These are phyloP conservation scores for Oplegnathus fasciatus DNA, from an alignment of 2,113 vertebrate species.

Conservation along the genomic window DNA sequence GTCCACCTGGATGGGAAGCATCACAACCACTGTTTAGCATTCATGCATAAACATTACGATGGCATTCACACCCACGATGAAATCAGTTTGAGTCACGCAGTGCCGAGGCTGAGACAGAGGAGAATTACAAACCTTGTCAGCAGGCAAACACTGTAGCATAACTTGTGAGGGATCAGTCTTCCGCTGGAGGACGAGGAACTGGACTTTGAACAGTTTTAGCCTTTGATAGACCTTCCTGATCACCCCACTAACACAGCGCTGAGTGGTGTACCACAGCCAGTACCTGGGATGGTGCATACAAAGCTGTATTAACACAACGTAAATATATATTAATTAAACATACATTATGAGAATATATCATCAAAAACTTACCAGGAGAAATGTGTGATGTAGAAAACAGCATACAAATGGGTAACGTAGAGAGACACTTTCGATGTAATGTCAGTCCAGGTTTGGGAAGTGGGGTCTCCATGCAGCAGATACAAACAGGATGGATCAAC, in stretches of 20 bases:
- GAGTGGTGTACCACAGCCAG: conserved; percentile 97
- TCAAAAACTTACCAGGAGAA: conserved; percentile 93
- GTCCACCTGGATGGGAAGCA: conserved; percentile 84
- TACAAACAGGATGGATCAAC: conserved; percentile 88
- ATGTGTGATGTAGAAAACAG: conserved; percentile 92
- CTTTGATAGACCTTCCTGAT: conserved; percentile 91
- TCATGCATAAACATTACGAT: neutral
- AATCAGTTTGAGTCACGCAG: neutral
- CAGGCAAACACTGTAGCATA: conserved; percentile 93
- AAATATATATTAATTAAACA: conserved; percentile 58
- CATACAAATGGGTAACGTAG: conserved; percentile 91
- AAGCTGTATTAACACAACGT: neutral
- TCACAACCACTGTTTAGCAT: neutral
- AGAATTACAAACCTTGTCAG: conserved; percentile 86
- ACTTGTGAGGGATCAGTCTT: conserved; percentile 93
- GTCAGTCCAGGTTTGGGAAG: conserved; percentile 91
- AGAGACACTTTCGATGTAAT: conserved; percentile 91
- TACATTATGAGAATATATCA: neutral
- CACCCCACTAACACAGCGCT: conserved; percentile 88
- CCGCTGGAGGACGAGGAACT: conserved; percentile 94
- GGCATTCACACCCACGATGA: neutral
- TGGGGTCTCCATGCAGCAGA: conserved; percentile 89
- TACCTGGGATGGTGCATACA: conserved; percentile 86
- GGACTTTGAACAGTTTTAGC: conserved; percentile 93
- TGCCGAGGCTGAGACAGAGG: neutral